Percentiles rank a stretch among this genome's conserved stretches.
Evolutionary conservation across 2,797 vertebrate genomes (phyloP).

Genomic region (Alosa sapidissima): DNA sequence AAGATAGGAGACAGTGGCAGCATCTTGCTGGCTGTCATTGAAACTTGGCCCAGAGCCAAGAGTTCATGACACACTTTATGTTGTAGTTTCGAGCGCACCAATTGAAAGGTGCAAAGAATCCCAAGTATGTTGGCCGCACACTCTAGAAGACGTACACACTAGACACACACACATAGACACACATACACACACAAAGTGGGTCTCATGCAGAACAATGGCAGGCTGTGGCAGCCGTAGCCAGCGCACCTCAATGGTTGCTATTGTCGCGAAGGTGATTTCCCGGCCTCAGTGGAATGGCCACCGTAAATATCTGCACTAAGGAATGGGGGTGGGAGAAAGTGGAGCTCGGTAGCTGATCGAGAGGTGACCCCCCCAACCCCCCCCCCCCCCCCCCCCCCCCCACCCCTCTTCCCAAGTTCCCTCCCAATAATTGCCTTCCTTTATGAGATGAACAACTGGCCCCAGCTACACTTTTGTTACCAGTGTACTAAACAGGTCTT

Average conservation of each 20-base stretch:
- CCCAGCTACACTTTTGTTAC: neutral
- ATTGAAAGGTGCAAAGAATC: conserved; percentile 62
- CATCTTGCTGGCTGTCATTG: conserved; percentile 43
- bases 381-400: too few relatives aligned
- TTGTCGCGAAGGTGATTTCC: conserved; percentile 52
- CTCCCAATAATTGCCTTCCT: neutral
- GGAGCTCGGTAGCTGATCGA: conserved; percentile 30
- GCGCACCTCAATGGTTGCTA: conserved; percentile 53
- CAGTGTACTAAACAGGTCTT: neutral
- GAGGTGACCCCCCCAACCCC: conserved; percentile 4
- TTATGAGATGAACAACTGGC: conserved; percentile 1
- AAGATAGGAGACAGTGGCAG: neutral
- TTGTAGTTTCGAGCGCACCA: conserved; percentile 60
- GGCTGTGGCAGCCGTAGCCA: conserved; percentile 49
- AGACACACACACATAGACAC: conserved; percentile 43
- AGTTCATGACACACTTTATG: conserved; percentile 53
- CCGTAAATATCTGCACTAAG: conserved; percentile 31
- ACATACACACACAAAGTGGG: conserved; percentile 1
- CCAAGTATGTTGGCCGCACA: conserved; percentile 59
- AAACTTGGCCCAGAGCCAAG: conserved; percentile 71
- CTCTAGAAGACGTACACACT: conserved; percentile 46
- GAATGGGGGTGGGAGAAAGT: conserved; percentile 48
- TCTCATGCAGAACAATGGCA: conserved; percentile 46
- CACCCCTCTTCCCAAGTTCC: neutral
- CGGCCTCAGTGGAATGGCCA: conserved; percentile 32